Base-by-base conservation (phyloP, 2,888 invertebrate genomes). In the Cataglyphis cursor region DNA sequence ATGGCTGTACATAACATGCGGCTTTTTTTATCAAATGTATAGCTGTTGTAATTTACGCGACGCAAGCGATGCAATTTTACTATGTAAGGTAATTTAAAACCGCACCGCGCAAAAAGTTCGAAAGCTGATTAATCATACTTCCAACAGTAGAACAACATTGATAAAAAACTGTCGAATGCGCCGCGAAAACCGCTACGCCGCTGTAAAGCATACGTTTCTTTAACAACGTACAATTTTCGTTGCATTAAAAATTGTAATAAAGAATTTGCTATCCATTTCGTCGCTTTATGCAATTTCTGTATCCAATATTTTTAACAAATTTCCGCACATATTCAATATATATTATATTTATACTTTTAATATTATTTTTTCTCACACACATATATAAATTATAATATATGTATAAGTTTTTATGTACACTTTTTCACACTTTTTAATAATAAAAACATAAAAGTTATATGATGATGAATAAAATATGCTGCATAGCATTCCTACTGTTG, bases 121-220 rank as follows among this genome's bases (percentile, higher is more conserved):
- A 54, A 41, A 76, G 66, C 41, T 76, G 76, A 51, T 76, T 66
- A 66, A 76, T 65, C 66, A 57, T 15, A 10, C 15, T 57, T 66
- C 28, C 21, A 41, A 76, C 54, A 41, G 57, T 28, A 21, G n/a
- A 66, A 66, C n/a, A 59, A 54, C 54, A 38, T 66, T 51, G 24
- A 1, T 65, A 38, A 66, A 76, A 76, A 76, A 66, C 38, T 57
- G 66, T 76, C 38, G 38, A 76, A 38, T 65, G 54, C 54, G 1
- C 28, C 38, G 4, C 0, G 28, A 38, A 41, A 76, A 66, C 66
- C 57, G n/a, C 54, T 48, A 54, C 8, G 24, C 18, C 41, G n/a
- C 12, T 51, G 15, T 61, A 41, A 21, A 21, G 8, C 41, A 15
- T 31, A 8, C 59, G 8, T 31, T 75, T 10, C 12, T 75, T 38